Conservation (phyloP, 2,113 vertebrate species). For the Mesoclemmys tuberculata region DNA sequence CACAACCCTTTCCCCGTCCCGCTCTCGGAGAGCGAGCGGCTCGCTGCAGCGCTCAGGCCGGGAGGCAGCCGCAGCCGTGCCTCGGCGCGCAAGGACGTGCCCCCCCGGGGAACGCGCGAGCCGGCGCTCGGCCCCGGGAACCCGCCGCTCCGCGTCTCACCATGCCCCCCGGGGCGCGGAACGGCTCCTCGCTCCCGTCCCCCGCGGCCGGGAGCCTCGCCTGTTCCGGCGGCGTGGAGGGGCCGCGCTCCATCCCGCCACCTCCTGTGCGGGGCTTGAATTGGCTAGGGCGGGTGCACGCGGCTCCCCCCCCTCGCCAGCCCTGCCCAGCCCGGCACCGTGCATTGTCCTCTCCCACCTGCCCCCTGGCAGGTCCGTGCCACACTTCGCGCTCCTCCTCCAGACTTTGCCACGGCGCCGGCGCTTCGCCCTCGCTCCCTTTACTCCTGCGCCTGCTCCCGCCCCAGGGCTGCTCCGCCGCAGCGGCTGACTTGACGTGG, state of each 20-base stretch:
- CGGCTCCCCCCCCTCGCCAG: slow-evolving; percentile 33
- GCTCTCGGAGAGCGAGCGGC: neutral
- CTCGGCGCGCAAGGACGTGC: slow-evolving; percentile 30
- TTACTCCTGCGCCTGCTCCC: slow-evolving; percentile 69
- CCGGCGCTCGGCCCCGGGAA: neutral
- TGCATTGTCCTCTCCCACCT: slow-evolving; percentile 32
- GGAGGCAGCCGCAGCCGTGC: slow-evolving; percentile 32
- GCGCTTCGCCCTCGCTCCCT: slow-evolving; percentile 52
- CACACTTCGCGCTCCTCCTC: slow-evolving; percentile 24
- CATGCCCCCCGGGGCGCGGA: neutral
- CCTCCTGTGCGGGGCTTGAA: slow-evolving; percentile 3
- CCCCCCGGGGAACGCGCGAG: neutral
- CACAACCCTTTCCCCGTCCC: slow-evolving; percentile 24
- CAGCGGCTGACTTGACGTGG: slow-evolving; percentile 70
- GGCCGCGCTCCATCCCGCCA: neutral
- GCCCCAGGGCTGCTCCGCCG: slow-evolving; percentile 75
- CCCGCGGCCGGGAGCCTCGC: neutral
- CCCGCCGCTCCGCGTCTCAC: neutral
- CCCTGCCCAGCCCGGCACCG: slow-evolving; percentile 63
- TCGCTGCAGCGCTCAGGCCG: slow-evolving; percentile 44
- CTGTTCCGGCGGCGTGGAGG: neutral
- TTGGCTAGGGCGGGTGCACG: slow-evolving; percentile 27
- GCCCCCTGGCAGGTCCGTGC: slow-evolving; percentile 38
- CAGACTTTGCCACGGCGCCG: slow-evolving; percentile 9
- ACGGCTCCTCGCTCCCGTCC: neutral